Percentiles rank a stretch among this genome's conserved stretches.
Evolutionary conservation across 2,113 vertebrate species (phyloP).

Genomic region (Lota lota): DNA sequence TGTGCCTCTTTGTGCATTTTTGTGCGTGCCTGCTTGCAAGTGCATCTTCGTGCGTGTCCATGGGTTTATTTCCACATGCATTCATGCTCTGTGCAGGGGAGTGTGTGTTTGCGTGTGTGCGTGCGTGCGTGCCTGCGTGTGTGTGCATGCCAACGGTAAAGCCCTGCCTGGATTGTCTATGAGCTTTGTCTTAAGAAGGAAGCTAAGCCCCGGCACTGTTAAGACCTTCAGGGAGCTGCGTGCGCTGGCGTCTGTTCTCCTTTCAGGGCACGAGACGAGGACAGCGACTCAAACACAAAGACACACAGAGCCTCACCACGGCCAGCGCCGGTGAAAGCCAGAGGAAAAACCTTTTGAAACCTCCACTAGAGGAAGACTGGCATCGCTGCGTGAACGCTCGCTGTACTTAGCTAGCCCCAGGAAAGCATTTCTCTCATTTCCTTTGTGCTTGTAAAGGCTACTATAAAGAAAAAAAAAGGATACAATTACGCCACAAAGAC

Average conservation of each 20-base stretch:
- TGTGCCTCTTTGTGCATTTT: background rate
- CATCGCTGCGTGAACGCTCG: conserved; percentile 4
- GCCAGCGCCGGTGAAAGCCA: too few species aligned
- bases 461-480: conserved; percentile 5
- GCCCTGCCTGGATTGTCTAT: conserved; percentile 42
- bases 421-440: background rate
- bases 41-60: too few species aligned
- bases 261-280: conserved; percentile 34
- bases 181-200: conserved; percentile 37
- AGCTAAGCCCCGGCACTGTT: conserved; percentile 22
- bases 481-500: background rate
- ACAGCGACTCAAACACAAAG: conserved; percentile 42
- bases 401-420: conserved; percentile 13
- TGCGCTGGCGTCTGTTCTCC: conserved; percentile 38
- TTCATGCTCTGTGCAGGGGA: too few species aligned
- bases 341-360: conserved; percentile 37
- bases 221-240: conserved; percentile 40
- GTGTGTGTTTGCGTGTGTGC: conserved; percentile 2
- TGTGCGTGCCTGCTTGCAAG: background rate
- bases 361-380: conserved; percentile 35
- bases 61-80: too few species aligned
- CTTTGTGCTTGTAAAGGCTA: conserved; percentile 6
- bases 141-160: background rate
- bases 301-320: conserved; percentile 32
- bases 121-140: background rate